Percentiles rank a stretch among this genome's conserved stretches.
These are phyloP conservation scores for Reinhardtius hippoglossoides DNA, from an alignment of 2,113 vertebrate genomes.

Conservation along the genomic window DNA sequence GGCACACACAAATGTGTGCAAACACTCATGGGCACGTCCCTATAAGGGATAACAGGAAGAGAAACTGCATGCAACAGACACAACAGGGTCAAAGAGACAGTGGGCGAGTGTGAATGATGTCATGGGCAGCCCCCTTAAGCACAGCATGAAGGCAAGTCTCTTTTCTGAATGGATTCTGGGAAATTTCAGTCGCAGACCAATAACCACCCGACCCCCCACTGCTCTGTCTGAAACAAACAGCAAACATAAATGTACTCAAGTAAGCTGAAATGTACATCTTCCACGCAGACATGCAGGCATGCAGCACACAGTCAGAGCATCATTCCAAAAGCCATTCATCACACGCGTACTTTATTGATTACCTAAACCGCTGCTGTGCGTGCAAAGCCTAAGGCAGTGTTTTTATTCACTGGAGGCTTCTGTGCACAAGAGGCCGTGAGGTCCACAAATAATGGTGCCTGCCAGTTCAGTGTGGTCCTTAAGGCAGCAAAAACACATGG, in stretches of 20 bases:
- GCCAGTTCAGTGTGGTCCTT: slow-evolving; percentile 38
- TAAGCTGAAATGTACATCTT: slow-evolving; percentile 1
- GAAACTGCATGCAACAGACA: slow-evolving; percentile 38
- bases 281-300: slow-evolving; percentile 13
- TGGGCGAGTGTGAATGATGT: slow-evolving; percentile 57
- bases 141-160: slow-evolving; percentile 28
- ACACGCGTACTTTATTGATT: slow-evolving; percentile 19
- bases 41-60: slow-evolving; percentile 40
- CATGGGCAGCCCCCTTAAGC: slow-evolving; percentile 50
- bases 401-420: slow-evolving; percentile 39
- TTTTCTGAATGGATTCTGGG: slow-evolving; percentile 51
- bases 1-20: slow-evolving; percentile 13
- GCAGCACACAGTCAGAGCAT: slow-evolving; percentile 24
- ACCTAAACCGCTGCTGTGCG: slow-evolving; percentile 13
- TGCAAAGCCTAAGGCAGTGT: slow-evolving; percentile 2
- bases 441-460: slow-evolving; percentile 25
- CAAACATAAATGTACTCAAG: slow-evolving; percentile 38
- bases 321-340: slow-evolving; percentile 24
- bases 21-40: neutral
- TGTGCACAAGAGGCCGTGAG: slow-evolving; percentile 27
- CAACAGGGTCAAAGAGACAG: slow-evolving; percentile 52
- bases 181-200: slow-evolving; percentile 26
- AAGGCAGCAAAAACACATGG: slow-evolving; percentile 41
- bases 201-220: slow-evolving; percentile 28
- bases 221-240: slow-evolving; percentile 49